These are phyloP conservation scores for Polymixis lichenea DNA, from an alignment of 2,888 invertebrate species.

Conservation along the genomic window DNA sequence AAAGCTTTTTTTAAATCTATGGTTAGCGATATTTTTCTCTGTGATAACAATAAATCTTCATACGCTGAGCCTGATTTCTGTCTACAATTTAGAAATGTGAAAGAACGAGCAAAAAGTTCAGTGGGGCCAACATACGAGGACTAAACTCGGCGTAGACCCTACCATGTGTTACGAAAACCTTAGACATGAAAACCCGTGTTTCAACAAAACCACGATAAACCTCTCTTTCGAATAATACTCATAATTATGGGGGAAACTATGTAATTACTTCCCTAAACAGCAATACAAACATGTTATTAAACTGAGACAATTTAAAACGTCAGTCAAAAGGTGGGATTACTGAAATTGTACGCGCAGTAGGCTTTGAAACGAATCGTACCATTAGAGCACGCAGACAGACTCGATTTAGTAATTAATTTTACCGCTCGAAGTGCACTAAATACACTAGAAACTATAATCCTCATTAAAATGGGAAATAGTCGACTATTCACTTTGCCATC, in stretches of 20 bases:
- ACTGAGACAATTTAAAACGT: constrained; percentile 54
- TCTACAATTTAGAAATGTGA: background rate
- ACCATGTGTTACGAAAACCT: constrained; percentile 19
- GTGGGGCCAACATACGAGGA: background rate
- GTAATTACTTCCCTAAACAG: constrained; percentile 12
- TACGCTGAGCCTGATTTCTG: background rate
- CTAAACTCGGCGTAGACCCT: background rate
- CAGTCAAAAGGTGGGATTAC: constrained; percentile 70
- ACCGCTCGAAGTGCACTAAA: constrained; percentile 88
- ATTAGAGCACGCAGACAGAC: constrained; percentile 82
- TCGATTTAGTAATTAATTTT: constrained; percentile 90
- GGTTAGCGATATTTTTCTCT: background rate
- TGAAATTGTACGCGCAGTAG: constrained; percentile 74
- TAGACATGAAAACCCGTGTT: background rate
- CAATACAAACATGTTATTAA: constrained; percentile 35
- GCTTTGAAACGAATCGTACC: constrained; percentile 81
- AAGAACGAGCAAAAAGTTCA: background rate
- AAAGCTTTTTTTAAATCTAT: too few relatives aligned
- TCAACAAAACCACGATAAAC: background rate
- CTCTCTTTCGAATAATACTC: background rate
- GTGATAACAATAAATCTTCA: background rate
- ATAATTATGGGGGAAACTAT: background rate
- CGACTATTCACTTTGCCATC: constrained; percentile 86
- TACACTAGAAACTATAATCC: constrained; percentile 90
- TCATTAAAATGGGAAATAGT: constrained; percentile 89